Evolutionary conservation across 2,797 vertebrate species (phyloP).

Genomic region (Premnoplex brunnescens): DNA sequence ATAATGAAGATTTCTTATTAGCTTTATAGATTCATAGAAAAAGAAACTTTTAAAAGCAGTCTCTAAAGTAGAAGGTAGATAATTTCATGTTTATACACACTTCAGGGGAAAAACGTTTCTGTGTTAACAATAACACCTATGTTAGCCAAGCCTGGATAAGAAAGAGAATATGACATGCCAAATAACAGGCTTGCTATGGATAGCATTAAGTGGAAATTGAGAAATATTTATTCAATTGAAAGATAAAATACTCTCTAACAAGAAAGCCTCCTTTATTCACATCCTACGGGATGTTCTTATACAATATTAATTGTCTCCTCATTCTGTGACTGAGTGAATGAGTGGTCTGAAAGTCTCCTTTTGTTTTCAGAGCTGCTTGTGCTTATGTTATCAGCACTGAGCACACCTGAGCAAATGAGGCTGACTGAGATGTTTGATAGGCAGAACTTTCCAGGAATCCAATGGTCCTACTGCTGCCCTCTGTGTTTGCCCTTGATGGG

Average conservation of each 20-base stretch:
- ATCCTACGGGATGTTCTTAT: not conserved
- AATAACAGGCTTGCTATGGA: not conserved
- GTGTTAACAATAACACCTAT: not conserved
- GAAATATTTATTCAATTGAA: not conserved
- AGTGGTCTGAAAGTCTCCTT: not conserved
- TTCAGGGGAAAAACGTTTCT: not conserved
- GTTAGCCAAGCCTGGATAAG: not conserved
- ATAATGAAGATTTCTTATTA: not conserved
- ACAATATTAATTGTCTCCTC: not conserved
- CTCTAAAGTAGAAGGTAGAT: not conserved
- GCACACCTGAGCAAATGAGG: not conserved
- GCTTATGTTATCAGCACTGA: conserved; percentile 12
- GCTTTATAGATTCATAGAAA: not conserved
- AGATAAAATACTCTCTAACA: not conserved
- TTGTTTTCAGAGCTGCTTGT: not conserved
- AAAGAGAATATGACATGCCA: not conserved
- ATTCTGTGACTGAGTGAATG: not conserved
- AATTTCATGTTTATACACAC: not conserved
- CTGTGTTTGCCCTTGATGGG: not conserved
- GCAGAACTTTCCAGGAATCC: conserved; percentile 27
- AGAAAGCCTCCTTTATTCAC: not conserved
- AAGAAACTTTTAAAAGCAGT: not conserved
- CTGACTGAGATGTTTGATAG: not conserved
- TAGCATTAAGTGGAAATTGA: not conserved
- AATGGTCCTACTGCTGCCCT: not conserved